phyloP scores from a whole-genome alignment of 2,797 vertebrate species.

The Xenopus petersii region DNA sequence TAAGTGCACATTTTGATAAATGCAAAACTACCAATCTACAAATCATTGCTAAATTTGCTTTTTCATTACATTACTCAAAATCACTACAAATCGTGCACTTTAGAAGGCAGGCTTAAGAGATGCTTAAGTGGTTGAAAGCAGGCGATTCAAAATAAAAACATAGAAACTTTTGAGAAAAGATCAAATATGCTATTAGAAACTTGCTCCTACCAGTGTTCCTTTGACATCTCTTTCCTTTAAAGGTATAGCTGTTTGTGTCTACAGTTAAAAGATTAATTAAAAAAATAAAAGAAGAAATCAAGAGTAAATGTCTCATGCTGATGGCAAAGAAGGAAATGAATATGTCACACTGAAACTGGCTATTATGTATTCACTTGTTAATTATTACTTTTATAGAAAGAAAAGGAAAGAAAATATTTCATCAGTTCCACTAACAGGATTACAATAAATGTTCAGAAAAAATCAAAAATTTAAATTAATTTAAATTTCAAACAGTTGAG shows the following conservation, averaged over 20 bases:
- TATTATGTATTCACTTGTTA: conserved; percentile 10
- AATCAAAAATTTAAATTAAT: too few relatives aligned
- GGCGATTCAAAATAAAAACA: not conserved
- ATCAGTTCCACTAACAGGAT: too few relatives aligned
- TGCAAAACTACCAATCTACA: too few relatives aligned
- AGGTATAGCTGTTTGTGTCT: not conserved
- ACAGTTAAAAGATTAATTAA: not conserved
- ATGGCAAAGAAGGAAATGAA: not conserved
- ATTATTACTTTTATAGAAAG: not conserved
- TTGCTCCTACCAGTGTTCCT: conserved; percentile 2
- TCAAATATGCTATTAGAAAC: too few relatives aligned
- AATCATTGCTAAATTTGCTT: too few relatives aligned
- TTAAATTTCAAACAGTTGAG: too few relatives aligned
- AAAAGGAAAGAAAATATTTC: not conserved
- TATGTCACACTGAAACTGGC: not conserved
- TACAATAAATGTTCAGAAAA: too few relatives aligned
- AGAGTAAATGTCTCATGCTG: conserved; percentile 10
- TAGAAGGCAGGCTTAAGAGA: too few relatives aligned
- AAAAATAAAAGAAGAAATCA: not conserved
- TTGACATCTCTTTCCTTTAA: not conserved
- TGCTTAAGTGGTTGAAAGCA: too few relatives aligned
- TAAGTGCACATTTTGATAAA: too few relatives aligned
- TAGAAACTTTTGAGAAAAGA: not conserved
- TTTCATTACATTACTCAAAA: too few relatives aligned
- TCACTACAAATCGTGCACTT: too few relatives aligned